Conservation (phyloP, 35 echinoderm and acorn worm genomes). For the Ptychodera flava region DNA sequence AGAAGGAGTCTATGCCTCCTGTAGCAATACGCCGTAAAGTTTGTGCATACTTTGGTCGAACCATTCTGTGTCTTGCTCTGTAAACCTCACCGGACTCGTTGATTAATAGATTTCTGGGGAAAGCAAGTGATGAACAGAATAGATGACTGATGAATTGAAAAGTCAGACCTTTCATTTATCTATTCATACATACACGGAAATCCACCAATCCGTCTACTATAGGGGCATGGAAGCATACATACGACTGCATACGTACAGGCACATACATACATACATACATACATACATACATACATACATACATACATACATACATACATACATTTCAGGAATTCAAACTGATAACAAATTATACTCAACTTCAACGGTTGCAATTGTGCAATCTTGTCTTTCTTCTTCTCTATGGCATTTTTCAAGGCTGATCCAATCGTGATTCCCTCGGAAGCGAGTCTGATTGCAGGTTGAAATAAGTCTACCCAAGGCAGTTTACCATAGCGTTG, state of each 20-base stretch:
- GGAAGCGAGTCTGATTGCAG: slow-evolving; percentile 40
- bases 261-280: neutral
- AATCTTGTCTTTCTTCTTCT: slow-evolving; percentile 20
- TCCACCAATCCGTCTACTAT: no score
- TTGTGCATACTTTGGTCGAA: slow-evolving; percentile 26
- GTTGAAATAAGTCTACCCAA: slow-evolving; percentile 46
- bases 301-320: no score
- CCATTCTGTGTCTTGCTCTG: slow-evolving; percentile 23
- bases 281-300: no score
- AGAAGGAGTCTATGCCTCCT: slow-evolving; percentile 21
- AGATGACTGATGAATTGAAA: neutral
- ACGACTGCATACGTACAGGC: neutral
- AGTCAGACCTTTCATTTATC: no score
- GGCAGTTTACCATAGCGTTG: slow-evolving; percentile 43
- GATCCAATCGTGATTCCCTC: slow-evolving; percentile 38
- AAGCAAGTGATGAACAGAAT: neutral
- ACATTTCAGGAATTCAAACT: no score
- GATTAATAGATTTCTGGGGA: slow-evolving; percentile 26
- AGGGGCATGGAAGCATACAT: no score
- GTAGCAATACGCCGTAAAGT: slow-evolving; percentile 25
- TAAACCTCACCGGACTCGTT: slow-evolving; percentile 20
- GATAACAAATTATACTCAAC: no score
- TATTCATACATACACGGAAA: no score
- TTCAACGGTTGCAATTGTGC: no score
- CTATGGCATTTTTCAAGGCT: slow-evolving; percentile 29